Evolutionary conservation across 2,888 invertebrate genomes (phyloP), one percentile per base, ranked within the genome.

Genomic region (Ophioninae sp.): DNA sequence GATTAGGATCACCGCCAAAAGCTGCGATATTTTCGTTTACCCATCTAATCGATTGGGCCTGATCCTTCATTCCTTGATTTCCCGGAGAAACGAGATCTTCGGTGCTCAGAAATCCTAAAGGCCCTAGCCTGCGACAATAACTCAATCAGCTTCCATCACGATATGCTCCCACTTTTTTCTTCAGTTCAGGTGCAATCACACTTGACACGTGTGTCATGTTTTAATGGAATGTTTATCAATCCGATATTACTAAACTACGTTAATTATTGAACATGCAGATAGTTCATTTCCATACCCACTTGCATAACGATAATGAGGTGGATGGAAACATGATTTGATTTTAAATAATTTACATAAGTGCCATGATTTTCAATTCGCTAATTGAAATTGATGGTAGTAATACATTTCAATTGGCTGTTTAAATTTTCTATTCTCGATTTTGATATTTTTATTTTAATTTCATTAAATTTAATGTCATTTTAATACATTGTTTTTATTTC

Each of bases 61-160:
- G 96, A 91, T 96, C 96, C 88, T 96, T 96, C 7, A 96, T 92
- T 0, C 95, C 96, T 83, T 95, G 94, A 89, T 96, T 96, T 0
- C 96, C 96, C 0, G 96, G 95, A 80, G 95, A 94, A 64, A 94
- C 94, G 74, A 93, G 91, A 70, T 96, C 95, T 89, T 94, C 95
- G 0, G 95, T 96, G 78, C 96, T 95, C 2, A 96, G 91, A 86
- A 96, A 96, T 17, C 96, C 96, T 17, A 96, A 89, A 0, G 95
- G 95, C 30, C 95, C 95, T 30, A 93, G 85, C 67, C 93, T 95
- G 85, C 8, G 44, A 82, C 69, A 64, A 69, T 57, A 70, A 70
- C 69, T 59, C 17, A 6, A 17, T 50, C 50, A 50, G 2, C 21
- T 39, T 70, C 10, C 37, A 5, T 50, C 6, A 57, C 6, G 0